These are phyloP conservation scores for Trematomus loennbergii DNA, from an alignment of 2,113 vertebrate species.

Conservation along the genomic window DNA sequence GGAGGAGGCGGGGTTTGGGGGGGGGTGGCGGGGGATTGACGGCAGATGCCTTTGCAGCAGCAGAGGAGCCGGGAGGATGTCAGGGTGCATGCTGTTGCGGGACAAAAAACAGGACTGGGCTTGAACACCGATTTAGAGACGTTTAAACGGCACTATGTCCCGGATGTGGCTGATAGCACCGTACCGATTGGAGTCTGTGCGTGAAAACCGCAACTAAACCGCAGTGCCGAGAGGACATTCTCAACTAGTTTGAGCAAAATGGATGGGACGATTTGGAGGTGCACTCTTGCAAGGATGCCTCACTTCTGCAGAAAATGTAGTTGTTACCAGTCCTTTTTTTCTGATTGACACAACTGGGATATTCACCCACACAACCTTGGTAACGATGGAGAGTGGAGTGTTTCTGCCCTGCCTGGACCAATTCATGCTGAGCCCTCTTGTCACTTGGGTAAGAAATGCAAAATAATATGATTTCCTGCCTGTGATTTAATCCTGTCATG, in stretches of 20 bases:
- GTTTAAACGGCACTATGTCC: not conserved
- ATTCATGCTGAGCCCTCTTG: conserved; percentile 82
- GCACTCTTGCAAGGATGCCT: conserved; percentile 11
- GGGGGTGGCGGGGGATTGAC: not conserved
- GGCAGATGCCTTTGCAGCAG: conserved; percentile 77
- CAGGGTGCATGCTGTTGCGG: conserved; percentile 35
- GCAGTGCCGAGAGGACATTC: not conserved
- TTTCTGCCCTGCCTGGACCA: conserved; percentile 71
- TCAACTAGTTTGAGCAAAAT: conserved; percentile 36
- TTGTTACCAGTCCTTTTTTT: not conserved
- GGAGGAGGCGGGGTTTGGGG: not conserved
- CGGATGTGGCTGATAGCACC: not conserved
- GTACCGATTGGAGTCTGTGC: not conserved
- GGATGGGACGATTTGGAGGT: conserved; percentile 24
- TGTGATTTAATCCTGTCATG: not conserved
- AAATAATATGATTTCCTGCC: not conserved
- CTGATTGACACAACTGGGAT: conserved; percentile 15
- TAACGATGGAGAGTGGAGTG: conserved; percentile 75
- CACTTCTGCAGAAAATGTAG: not conserved
- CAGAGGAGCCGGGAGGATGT: conserved; percentile 54
- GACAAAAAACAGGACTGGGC: conserved; percentile 21
- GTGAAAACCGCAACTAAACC: not conserved
- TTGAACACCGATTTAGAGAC: not conserved
- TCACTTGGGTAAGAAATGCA: conserved; percentile 80
- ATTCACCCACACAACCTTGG: not conserved